These are phyloP conservation scores for Anthonomus grandis DNA, from an alignment of 1,140 invertebrate species.

Conservation along the genomic window DNA sequence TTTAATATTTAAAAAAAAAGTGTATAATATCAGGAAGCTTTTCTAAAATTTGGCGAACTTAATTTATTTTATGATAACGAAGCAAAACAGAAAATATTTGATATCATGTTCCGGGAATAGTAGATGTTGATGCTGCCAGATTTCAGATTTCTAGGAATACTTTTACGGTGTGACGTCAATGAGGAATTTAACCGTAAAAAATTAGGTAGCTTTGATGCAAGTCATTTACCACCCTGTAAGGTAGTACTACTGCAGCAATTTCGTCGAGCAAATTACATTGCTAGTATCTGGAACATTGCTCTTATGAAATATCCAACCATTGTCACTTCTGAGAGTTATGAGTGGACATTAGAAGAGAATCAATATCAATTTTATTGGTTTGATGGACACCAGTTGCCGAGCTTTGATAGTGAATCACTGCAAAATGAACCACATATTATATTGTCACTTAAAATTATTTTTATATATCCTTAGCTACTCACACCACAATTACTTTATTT, in stretches of 20 bases:
- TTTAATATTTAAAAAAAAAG: too few species aligned
- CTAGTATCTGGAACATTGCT: constrained; percentile 38
- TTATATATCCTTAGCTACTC: too few species aligned
- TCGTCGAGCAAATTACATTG: constrained; percentile 34
- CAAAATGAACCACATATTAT: constrained; percentile 19
- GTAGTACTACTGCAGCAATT: constrained; percentile 41
- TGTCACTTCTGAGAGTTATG: too few species aligned
- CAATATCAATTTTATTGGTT: constrained; percentile 28
- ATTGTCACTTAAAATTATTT: constrained; percentile 12
- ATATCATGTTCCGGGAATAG: constrained; percentile 13
- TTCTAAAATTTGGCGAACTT: constrained; percentile 5
- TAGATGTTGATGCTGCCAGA: constrained; percentile 20
- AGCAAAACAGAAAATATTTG: not conserved
- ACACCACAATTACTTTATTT: too few species aligned
- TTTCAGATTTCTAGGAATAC: too few species aligned
- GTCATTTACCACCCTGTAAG: constrained; percentile 37
- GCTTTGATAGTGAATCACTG: constrained; percentile 17
- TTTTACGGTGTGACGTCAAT: too few species aligned
- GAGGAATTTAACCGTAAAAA: constrained; percentile 35
- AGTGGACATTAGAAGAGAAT: constrained; percentile 24
- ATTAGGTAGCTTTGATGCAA: constrained; percentile 39
- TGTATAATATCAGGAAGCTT: constrained; percentile 14
- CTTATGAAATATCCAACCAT: too few species aligned
- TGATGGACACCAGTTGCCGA: constrained; percentile 24
- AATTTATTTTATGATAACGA: not conserved